Conservation (phyloP, 2,888 invertebrate species). For the Drosophila tanythrix region DNA sequence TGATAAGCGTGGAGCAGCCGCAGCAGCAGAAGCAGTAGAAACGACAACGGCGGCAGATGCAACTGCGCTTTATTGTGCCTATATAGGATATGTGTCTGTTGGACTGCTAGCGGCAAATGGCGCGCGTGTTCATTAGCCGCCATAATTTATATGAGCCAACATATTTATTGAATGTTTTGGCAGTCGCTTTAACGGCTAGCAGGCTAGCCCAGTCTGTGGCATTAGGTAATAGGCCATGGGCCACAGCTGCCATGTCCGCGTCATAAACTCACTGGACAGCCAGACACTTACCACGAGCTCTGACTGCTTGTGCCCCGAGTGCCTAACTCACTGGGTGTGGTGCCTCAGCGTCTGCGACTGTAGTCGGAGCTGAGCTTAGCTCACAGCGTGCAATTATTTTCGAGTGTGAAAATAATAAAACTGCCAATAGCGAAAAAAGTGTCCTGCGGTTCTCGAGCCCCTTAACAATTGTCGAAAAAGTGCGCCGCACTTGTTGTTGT, state of each 20-base stretch:
- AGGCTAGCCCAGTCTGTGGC: conserved; percentile 14
- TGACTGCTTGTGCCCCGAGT: conserved; percentile 21
- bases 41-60: conserved; percentile 52
- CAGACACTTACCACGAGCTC: conserved; percentile 71
- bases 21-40: conserved; percentile 4
- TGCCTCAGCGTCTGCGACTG: conserved; percentile 62
- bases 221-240: conserved; percentile 64
- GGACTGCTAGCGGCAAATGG: conserved; percentile 53
- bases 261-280: conserved; percentile 65
- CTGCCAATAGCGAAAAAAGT: conserved; percentile 72
- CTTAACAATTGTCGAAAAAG: conserved; percentile 59
- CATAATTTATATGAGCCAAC: conserved; percentile 80
- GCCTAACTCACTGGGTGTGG: conserved; percentile 59
- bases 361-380: conserved; percentile 53
- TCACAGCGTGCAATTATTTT: conserved; percentile 82
- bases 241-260: conserved; percentile 60
- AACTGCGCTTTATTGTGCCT: conserved; percentile 67
- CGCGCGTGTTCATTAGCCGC: conserved; percentile 76
- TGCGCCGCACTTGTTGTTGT: conserved; percentile 58
- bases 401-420: conserved; percentile 82
- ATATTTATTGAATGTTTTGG: conserved; percentile 81
- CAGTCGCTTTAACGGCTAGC: conserved; percentile 73
- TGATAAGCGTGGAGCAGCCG: conserved; percentile 71
- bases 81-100: conserved; percentile 31
- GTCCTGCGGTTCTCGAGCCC: conserved; percentile 76